Evolutionary conservation across 2,113 vertebrate genomes (phyloP).

Genomic region (Loxodonta africana): DNA sequence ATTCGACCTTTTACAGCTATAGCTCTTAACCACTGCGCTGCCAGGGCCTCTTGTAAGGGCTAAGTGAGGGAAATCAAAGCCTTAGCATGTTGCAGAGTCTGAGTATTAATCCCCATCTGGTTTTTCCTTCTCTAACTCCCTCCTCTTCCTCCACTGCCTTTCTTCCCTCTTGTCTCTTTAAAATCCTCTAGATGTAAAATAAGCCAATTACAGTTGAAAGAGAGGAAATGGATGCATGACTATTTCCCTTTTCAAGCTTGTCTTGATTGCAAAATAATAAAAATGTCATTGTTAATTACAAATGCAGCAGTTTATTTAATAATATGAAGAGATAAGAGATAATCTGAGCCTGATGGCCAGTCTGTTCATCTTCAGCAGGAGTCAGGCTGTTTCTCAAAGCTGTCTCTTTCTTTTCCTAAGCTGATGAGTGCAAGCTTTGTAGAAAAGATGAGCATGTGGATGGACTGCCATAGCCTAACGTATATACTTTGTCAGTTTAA

Average conservation of each 20-base stretch:
- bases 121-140: not conserved
- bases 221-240: not conserved
- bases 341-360: not conserved
- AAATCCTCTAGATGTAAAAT: conserved; percentile 27
- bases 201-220: conserved; percentile 26
- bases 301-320: not conserved
- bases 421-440: not conserved
- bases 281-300: conserved; percentile 31
- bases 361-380: not conserved
- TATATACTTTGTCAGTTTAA: not conserved
- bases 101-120: not conserved
- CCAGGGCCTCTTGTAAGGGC: not conserved
- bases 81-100: not conserved
- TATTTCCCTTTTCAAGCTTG: conserved; percentile 30
- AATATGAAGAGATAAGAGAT: not conserved
- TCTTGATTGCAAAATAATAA: conserved; percentile 54
- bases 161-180: not conserved
- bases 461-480: not conserved
- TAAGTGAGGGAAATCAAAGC: conserved; percentile 20
- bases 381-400: not conserved
- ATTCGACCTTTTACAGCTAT: no score
- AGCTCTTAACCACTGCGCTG: no score
- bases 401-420: not conserved
- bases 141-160: not conserved
- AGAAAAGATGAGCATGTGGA: conserved; percentile 5